Evolutionary conservation across 2,888 invertebrate genomes (phyloP), one percentile per base, ranked within the genome.

Genomic region (Nebria salina): DNA sequence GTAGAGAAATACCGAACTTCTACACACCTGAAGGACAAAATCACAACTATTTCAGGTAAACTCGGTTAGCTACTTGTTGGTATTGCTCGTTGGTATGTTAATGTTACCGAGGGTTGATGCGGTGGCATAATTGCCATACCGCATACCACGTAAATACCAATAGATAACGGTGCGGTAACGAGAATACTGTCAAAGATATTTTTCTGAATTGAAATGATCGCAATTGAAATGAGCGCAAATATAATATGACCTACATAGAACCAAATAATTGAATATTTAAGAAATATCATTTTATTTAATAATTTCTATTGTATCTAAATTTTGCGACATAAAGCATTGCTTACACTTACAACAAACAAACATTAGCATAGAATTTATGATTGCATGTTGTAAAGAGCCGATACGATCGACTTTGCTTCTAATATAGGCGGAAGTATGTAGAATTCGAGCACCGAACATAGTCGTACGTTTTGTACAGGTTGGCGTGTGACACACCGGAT

Each of bases 391-490:
- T 54, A 54, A 54, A 8, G 54, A 54, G 13, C 54, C 54, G 54
- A 54, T 54, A 54, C 11, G 8, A 54, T 54, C 54, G 13, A 54
- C 13, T 54, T 54, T 54, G 54, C 54, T 54, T 54, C 13, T 11
- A 8, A 54, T 54, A 7, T 54, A 54, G 1, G 7, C 54, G 54
- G 54, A 54, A 54, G 54, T 54, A 54, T 54, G 3, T 54, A 54
- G 54, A 54, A 54, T 34, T 70, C 34, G 70, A 0, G 70, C 15
- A 70, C 70, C 70, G 68, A 15, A 68, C 15, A 68, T 68, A 68
- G 68, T 68, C 68, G 70, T 70, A 70, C 25, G 70, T 70, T 15
- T 70, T 70, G 70, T 34, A 70, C 70, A 13, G 34, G 7, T 20
- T 26, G 25, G 34, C 11, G 8, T 26, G 70, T 70, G 70, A 70